phyloP scores from a whole-genome alignment of 2,113 vertebrate species.

The Xiphias gladius region DNA sequence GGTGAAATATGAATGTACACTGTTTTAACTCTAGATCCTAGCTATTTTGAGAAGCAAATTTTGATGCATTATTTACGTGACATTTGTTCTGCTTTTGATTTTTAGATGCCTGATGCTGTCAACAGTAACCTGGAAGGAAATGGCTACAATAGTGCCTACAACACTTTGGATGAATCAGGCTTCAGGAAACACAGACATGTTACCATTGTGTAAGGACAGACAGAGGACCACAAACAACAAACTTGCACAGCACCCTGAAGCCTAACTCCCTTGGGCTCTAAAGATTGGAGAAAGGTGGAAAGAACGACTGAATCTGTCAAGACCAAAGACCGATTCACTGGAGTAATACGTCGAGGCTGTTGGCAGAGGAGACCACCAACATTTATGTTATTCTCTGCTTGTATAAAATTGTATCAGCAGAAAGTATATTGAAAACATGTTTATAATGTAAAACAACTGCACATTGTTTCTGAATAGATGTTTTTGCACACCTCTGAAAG shows the following conservation, averaged over 20 bases:
- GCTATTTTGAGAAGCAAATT: slow-evolving; percentile 2
- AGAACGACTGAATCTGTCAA: neutral
- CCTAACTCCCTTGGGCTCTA: neutral
- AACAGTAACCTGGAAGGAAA: slow-evolving; percentile 13
- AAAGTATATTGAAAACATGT: neutral
- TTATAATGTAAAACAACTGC: neutral
- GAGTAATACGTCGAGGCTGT: neutral
- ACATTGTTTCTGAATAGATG: neutral
- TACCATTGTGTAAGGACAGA: slow-evolving; percentile 77
- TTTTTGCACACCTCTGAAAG: neutral
- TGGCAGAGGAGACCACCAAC: neutral
- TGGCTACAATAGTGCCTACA: neutral
- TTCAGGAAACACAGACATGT: slow-evolving; percentile 79
- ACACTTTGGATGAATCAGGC: neutral
- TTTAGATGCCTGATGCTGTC: slow-evolving; percentile 50
- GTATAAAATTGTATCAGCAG: neutral
- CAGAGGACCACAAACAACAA: neutral
- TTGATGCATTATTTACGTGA: neutral
- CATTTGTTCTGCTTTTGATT: slow-evolving; percentile 6
- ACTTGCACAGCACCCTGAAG: neutral
- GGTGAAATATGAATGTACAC: neutral
- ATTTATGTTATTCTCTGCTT: neutral
- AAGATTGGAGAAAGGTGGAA: neutral
- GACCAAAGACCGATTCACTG: neutral
- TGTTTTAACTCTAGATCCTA: neutral